These are phyloP conservation scores for Rattus rattus DNA, from an alignment of 2,113 vertebrate species.

Conservation along the genomic window DNA sequence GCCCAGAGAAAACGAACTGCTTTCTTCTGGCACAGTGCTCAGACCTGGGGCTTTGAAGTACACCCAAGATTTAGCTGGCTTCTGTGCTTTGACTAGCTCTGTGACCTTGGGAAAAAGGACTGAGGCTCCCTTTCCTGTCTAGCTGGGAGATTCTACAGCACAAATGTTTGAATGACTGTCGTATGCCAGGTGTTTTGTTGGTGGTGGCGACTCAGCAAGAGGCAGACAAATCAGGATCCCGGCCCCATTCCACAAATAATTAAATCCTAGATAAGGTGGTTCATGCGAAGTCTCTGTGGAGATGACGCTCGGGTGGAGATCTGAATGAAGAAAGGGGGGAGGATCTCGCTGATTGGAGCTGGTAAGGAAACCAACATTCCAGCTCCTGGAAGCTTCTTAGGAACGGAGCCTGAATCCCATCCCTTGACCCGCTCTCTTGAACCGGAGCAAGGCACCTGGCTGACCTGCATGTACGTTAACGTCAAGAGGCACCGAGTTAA, in stretches of 20 bases:
- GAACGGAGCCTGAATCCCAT: neutral
- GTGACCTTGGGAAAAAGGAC: slow-evolving; percentile 31
- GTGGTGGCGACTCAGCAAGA: neutral
- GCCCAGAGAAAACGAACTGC: neutral
- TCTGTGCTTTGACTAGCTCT: neutral
- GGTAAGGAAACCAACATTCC: rapidly evolving
- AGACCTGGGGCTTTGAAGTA: slow-evolving; percentile 49
- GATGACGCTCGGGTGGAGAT: slow-evolving; percentile 10
- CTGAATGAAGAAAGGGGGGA: neutral
- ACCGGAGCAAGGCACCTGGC: neutral
- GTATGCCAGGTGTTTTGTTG: neutral
- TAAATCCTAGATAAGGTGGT: neutral
- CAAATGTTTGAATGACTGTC: neutral
- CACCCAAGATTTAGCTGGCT: neutral
- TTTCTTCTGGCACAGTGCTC: neutral
- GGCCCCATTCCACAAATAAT: neutral
- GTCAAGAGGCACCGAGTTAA: neutral
- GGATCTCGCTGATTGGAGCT: neutral
- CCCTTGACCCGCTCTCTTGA: neutral
- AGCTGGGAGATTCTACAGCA: neutral
- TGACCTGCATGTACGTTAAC: neutral
- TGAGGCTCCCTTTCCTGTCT: slow-evolving; percentile 6
- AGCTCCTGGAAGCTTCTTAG: neutral
- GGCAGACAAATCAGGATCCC: neutral
- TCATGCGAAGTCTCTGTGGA: neutral